Base-by-base conservation (phyloP, 2,113 vertebrate genomes). In the Pituophis catenifer region DNA sequence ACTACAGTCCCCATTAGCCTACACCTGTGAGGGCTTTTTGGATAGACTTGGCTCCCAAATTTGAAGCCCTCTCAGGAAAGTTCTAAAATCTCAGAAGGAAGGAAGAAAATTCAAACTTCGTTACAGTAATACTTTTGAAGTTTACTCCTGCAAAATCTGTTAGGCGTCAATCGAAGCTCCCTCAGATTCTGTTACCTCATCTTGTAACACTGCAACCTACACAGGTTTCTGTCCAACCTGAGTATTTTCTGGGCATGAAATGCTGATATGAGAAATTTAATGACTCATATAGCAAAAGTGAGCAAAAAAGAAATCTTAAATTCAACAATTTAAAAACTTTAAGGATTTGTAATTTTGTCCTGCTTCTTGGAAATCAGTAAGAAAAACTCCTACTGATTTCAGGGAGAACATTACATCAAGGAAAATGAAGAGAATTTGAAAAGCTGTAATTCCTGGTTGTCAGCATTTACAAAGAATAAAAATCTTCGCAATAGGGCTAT, bases 191-290 rank as follows among this genome's bases (percentile, higher is more conserved):
- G 10, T 23, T 23, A 8, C 24, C 3, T 44, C 54, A n/a, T 38
- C 11, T 12, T 38, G 8, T 48, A 24, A 44, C 55, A 59, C 15
- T 38, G 24, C 9, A 19, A 26, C 2, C 13, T 19, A 44, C 38
- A 54, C 9, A 44, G 2, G 4, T n/a, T 33, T 91, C 33, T 55
- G 52, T 4, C 33, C 33, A 19, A 23, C 13, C 70, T 86, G 6
- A 44, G 48, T 19, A 52, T 17, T 48, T 33, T 62, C 85, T 8
- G 8, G 50, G 89, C 85, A 26, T 33, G 52, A 0, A 3, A 90
- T 91, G 55, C 50, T 94, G 94, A 94, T 88, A 19, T 53, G 81
- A 93, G 91, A 93, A 92, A 92, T 1, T 0, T 75, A 50, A 89
- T 55, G 1, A 0, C 54, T 55, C 81, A 90, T 53, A 23, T 24